These are phyloP conservation scores for Pogonophryne albipinna DNA, from an alignment of 2,797 vertebrate genomes.

Conservation along the genomic window DNA sequence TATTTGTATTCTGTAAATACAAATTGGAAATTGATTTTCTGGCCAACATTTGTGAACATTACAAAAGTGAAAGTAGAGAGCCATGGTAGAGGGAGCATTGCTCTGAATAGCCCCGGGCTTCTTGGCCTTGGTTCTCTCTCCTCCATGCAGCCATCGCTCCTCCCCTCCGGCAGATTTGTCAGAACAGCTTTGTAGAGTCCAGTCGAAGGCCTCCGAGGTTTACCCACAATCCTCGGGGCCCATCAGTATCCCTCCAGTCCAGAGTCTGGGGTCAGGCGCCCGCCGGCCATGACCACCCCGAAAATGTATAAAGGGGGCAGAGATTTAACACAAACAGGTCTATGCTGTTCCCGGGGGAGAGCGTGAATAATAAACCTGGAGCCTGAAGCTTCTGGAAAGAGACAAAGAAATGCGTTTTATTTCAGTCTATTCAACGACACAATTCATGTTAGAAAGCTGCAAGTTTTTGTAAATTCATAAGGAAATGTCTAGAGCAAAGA, in stretches of 20 bases:
- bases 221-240: conserved; percentile 56
- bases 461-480: not conserved
- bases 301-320: conserved; percentile 38
- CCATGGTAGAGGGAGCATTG: conserved; percentile 13
- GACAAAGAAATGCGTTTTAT: conserved; percentile 25
- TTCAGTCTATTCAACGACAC: conserved; percentile 1
- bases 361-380: conserved; percentile 41
- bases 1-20: not conserved
- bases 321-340: conserved; percentile 49
- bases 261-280: conserved; percentile 64
- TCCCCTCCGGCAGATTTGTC: conserved; percentile 63
- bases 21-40: not conserved
- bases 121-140: conserved; percentile 47
- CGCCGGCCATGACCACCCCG: conserved; percentile 54
- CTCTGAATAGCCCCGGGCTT: conserved; percentile 56
- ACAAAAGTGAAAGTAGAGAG: not conserved
- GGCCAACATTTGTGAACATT: not conserved
- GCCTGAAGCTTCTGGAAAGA: conserved; percentile 39
- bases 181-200: conserved; percentile 63
- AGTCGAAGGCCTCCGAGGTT: conserved; percentile 48
- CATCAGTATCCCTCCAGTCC: conserved; percentile 45
- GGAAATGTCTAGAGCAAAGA: not conserved
- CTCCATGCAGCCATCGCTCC: conserved; percentile 40
- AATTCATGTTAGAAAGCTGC: not conserved
- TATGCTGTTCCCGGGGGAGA: conserved; percentile 40